A percentile compares a stretch with the other conserved stretches of the same genome.
phyloP scores from a whole-genome alignment of 2,113 vertebrate species.

The Redunca redunca region DNA sequence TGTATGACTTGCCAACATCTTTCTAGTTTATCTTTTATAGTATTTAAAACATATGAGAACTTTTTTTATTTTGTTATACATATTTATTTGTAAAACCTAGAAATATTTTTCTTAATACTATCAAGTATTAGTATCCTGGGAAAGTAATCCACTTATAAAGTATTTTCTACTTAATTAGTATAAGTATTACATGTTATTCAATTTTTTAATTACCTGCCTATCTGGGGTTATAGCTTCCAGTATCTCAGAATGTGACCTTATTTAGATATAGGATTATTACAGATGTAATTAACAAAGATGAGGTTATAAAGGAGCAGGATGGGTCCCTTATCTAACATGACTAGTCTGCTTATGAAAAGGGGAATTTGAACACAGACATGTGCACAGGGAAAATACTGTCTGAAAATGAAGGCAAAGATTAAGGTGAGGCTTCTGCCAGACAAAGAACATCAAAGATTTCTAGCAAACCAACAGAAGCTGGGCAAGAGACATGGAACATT shows the following conservation, averaged over 20 bases:
- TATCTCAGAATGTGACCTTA: not conserved
- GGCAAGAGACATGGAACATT: not conserved
- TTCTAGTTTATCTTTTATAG: not conserved
- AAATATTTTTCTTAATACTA: slow-evolving; percentile 9
- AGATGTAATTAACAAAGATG: not conserved
- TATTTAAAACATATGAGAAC: not conserved
- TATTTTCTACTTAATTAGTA: slow-evolving; percentile 19
- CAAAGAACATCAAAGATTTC: not conserved
- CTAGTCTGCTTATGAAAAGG: not conserved
- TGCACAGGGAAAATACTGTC: not conserved
- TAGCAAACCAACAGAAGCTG: not conserved
- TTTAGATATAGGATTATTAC: not conserved
- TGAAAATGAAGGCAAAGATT: not conserved
- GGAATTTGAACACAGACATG: not conserved
- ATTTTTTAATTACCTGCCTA: not conserved
- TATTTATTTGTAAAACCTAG: not conserved
- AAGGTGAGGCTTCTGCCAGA: not conserved
- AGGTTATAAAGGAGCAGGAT: not conserved
- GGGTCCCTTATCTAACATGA: not conserved
- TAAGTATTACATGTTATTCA: not conserved
- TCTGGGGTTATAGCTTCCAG: not conserved
- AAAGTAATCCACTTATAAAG: not conserved
- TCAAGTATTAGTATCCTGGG: not conserved
- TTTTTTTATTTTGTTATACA: not conserved
- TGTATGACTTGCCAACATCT: not conserved